Base-by-base conservation (phyloP, 2,888 invertebrate species). In the Apodemia zela region DNA sequence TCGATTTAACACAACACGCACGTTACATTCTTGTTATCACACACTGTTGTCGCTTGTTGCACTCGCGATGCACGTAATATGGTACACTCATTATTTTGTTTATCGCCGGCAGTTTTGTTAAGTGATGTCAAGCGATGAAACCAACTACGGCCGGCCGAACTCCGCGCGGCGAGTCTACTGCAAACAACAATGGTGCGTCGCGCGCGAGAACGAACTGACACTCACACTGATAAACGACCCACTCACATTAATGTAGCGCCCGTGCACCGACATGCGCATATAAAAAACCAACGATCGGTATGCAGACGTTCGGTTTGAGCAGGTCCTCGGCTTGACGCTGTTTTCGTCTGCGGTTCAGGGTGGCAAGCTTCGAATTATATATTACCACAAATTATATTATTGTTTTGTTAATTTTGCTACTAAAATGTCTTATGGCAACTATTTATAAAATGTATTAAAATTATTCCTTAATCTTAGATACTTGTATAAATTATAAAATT, bases 221-320 rank as follows among this genome's bases (percentile, higher is more conserved):
- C 84, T 70, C 86, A 84, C 84, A 84, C 84, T 65, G 65, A 65
- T 68, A 63, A 33, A 33, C 54, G 62, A 69, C 78, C 77, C 87
- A 74, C 85, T 79, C 84, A 82, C 85, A 78, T 69, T 65, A 67
- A 69, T 65, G 62, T 66, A 66, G 67, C n/a, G 58, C 59, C 72
- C 80, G 85, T 85, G 85, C 84, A 86, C 84, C 78, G 79, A 84
- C 81, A 75, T 77, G 78, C 82, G 81, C 80, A 82, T 88, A 88
- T 87, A 91, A 91, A 91, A 91, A 91, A 89, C 89, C 83, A 84
- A 83, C 88, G 89, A 91, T 91, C 89, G 91, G 91, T 91, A 91
- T 91, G 91, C 90, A 90, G 91, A 90, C 91, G 89, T 89, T 90
- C 84, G 87, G 88, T 89, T 87, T 84, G 87, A 87, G 89, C 89